phyloP scores from a whole-genome alignment of 1,140 invertebrate species.

The Ceratina australensis region DNA sequence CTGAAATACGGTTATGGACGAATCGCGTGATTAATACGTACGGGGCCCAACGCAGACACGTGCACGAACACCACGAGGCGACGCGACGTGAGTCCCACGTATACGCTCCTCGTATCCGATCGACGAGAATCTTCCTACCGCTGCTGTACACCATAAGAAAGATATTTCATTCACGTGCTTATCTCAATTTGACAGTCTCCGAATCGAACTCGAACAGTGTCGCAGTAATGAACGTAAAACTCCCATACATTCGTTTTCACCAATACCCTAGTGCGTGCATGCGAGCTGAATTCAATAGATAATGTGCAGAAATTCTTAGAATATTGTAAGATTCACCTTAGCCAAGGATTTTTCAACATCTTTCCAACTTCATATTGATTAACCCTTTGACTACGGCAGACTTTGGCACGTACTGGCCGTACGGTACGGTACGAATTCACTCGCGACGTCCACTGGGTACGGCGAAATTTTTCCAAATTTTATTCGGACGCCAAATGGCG shows the following conservation, averaged over 20 bases:
- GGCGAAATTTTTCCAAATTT: too few species aligned
- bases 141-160: constrained; percentile 57
- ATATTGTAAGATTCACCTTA: too few species aligned
- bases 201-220: constrained; percentile 21
- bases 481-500: too few species aligned
- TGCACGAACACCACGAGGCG: constrained; percentile 17
- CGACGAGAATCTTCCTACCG: constrained; percentile 59
- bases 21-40: constrained; percentile 76
- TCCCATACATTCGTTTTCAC: constrained; percentile 34
- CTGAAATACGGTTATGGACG: constrained; percentile 73
- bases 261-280: too few species aligned
- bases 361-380: too few species aligned
- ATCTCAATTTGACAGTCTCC: constrained; percentile 59
- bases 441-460: too few species aligned
- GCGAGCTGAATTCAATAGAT: too few species aligned
- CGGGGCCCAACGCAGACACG: constrained; percentile 45
- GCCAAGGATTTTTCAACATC: too few species aligned
- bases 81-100: constrained; percentile 17
- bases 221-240: constrained; percentile 39
- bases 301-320: too few species aligned
- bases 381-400: too few species aligned
- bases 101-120: constrained; percentile 29
- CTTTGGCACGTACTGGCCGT: too few species aligned
- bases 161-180: constrained; percentile 71
- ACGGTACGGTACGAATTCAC: too few species aligned